Evolutionary conservation across 2,888 invertebrate genomes (phyloP).

Genomic region (Ditula angustiorana): DNA sequence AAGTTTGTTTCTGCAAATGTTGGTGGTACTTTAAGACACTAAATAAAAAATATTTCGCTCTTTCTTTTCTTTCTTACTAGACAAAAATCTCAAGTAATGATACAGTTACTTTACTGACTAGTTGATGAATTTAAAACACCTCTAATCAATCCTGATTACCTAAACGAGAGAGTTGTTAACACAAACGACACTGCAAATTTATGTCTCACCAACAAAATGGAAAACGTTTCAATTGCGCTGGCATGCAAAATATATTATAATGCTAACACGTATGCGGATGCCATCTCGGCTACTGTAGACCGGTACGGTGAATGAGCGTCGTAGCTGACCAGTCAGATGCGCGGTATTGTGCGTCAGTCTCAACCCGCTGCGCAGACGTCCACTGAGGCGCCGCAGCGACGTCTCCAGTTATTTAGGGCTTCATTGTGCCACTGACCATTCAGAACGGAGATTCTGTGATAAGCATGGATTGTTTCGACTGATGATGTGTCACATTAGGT

Average conservation of each 20-base stretch:
- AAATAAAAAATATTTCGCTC: too few relatives aligned
- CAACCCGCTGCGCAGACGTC: constrained; percentile 63
- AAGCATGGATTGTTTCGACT: constrained; percentile 73
- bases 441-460: constrained; percentile 74
- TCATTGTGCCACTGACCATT: constrained; percentile 77
- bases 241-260: constrained; percentile 35
- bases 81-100: too few relatives aligned
- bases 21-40: too few relatives aligned
- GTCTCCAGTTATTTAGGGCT: constrained; percentile 78
- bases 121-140: too few relatives aligned
- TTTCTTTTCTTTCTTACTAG: too few relatives aligned
- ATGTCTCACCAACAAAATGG: constrained; percentile 16
- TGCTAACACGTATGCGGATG: constrained; percentile 66
- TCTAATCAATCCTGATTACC: background rate
- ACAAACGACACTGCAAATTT: constrained; percentile 16
- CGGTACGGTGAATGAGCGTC: constrained; percentile 59
- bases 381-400: constrained; percentile 78
- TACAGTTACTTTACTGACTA: too few relatives aligned
- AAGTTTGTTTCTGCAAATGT: too few relatives aligned
- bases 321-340: constrained; percentile 69
- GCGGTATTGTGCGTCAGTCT: constrained; percentile 80
- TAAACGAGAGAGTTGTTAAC: background rate
- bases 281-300: constrained; percentile 52
- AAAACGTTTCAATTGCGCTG: constrained; percentile 38
- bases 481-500: constrained; percentile 74